phyloP scores from a whole-genome alignment of 2,888 invertebrate species.

The Acanthosepion esculentum region DNA sequence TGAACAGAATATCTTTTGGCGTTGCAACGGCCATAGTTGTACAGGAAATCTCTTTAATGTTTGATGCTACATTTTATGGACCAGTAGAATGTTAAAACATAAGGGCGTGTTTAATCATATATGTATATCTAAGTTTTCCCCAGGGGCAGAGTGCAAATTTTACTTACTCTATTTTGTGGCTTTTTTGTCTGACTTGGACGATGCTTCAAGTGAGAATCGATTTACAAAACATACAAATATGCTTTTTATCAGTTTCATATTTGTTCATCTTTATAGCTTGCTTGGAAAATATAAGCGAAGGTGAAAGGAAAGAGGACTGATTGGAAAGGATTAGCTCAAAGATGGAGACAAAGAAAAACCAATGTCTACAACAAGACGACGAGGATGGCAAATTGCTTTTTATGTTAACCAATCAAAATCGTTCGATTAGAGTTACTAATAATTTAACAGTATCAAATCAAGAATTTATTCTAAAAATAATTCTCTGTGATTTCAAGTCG shows the following conservation, averaged over 20 bases:
- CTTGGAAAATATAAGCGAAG: not conserved
- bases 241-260: not conserved
- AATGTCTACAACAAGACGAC: too few relatives aligned
- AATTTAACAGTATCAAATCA: too few relatives aligned
- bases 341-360: not conserved
- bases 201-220: not conserved
- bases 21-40: not conserved
- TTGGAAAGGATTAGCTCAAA: not conserved
- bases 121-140: slow-evolving; percentile 33
- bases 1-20: not conserved
- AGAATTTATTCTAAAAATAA: too few relatives aligned
- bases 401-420: too few relatives aligned
- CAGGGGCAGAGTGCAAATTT: slow-evolving; percentile 1
- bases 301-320: not conserved
- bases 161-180: not conserved
- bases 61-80: slow-evolving; percentile 3
- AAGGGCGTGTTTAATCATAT: slow-evolving; percentile 22
- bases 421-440: too few relatives aligned
- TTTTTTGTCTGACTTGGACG: not conserved
- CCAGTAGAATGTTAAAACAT: not conserved
- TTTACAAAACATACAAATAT: slow-evolving; percentile 23
- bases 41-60: slow-evolving; percentile 33
- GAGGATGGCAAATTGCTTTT: too few relatives aligned
- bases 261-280: not conserved
- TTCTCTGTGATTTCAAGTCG: too few relatives aligned